Evolutionary conservation across 30 jellyfish, hydroid and myxozoan genomes (phyloP).

Genomic region (Hydractinia echinata): DNA sequence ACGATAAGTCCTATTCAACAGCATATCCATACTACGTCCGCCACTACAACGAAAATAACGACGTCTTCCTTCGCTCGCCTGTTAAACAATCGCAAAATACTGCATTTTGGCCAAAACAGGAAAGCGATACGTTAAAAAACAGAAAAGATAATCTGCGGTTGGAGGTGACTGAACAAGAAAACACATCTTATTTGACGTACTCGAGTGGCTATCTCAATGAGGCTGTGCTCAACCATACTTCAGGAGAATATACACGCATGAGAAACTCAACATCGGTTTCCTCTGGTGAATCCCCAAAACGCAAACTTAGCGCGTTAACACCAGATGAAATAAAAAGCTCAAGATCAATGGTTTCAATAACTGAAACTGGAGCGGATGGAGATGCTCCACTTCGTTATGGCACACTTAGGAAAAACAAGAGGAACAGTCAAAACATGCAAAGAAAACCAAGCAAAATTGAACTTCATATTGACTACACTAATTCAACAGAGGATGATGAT

Average conservation of each 20-base stretch:
- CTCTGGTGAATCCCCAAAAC: background rate
- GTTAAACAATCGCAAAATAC: background rate
- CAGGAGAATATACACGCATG: constrained; percentile 15
- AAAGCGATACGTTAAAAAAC: background rate
- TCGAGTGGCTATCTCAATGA: constrained; percentile 37
- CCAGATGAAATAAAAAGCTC: background rate
- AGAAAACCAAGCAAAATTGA: constrained; percentile 45
- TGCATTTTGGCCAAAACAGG: background rate
- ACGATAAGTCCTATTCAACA: constrained; percentile 20
- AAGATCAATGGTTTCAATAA: background rate
- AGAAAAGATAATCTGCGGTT: constrained; percentile 12
- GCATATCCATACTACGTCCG: constrained; percentile 7
- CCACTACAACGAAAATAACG: background rate
- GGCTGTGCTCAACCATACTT: background rate
- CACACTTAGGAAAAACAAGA: constrained; percentile 12
- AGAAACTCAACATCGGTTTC: constrained; percentile 4
- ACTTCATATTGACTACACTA: constrained; percentile 60
- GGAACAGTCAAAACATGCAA: background rate
- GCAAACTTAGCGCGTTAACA: background rate
- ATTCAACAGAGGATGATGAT: constrained; percentile 51
- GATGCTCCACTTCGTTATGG: background rate
- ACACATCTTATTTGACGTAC: constrained; percentile 13
- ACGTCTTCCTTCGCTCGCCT: background rate
- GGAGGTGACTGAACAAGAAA: constrained; percentile 12
- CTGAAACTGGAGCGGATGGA: background rate